Conservation (phyloP, 2,113 vertebrate genomes). For the Aramus guarauna region DNA sequence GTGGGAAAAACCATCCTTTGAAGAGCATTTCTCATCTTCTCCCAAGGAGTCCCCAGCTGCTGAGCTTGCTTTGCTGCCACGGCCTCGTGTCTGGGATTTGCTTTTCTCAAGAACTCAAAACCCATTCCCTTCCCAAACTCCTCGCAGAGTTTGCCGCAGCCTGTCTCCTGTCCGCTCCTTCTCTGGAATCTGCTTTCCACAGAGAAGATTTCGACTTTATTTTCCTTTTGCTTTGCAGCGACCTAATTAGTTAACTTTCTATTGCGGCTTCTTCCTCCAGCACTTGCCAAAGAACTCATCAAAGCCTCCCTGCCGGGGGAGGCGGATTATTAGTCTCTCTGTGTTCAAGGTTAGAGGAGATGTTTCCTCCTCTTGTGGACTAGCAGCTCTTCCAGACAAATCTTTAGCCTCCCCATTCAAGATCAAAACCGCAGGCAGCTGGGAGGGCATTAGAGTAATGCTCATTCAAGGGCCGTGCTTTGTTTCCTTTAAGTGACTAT, state of each 20-base stretch:
- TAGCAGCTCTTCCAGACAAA: background rate
- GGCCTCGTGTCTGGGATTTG: background rate
- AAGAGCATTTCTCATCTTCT: background rate
- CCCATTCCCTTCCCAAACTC: background rate
- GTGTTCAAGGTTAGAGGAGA: conserved; percentile 37
- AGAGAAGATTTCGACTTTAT: background rate
- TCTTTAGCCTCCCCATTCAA: background rate
- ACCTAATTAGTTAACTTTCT: conserved; percentile 52
- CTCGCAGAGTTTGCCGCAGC: accelerated
- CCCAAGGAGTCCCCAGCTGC: background rate
- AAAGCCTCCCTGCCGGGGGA: conserved; percentile 24
- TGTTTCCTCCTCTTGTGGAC: background rate
- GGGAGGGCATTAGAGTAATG: background rate
- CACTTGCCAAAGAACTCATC: conserved; percentile 24
- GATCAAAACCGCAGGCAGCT: background rate
- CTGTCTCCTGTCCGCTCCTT: background rate
- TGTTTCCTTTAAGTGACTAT: background rate
- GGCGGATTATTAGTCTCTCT: background rate
- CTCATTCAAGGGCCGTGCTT: background rate
- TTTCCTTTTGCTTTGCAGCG: background rate
- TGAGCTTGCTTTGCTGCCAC: background rate
- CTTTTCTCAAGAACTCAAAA: background rate
- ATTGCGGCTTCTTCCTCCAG: conserved; percentile 20
- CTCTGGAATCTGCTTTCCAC: background rate
- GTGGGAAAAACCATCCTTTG: background rate